Base-by-base conservation (phyloP, 2,888 invertebrate genomes). In the Cephalotes varians region DNA sequence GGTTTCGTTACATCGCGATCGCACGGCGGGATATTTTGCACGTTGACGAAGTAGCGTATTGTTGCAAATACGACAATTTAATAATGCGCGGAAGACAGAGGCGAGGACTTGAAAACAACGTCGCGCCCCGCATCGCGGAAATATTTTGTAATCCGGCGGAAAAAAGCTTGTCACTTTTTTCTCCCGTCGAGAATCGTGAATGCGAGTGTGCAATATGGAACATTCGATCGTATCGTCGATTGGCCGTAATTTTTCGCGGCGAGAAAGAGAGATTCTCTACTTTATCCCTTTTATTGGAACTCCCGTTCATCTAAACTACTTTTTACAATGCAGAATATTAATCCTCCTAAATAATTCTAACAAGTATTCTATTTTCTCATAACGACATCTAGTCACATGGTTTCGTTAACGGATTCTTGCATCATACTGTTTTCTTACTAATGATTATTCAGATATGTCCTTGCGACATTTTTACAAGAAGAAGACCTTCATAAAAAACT, bases 41-140 rank as follows among this genome's bases (percentile, higher is more conserved):
- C 10, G 51, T 51, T 54, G 9, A 37, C 51, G 25, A 54, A 65
- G 28, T 51, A 62, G 15, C 21, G 54, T 9, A 10, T 65, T 76
- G 51, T 76, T 40, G 51, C 51, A 15, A 76, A 65, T 40, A 40
- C 51, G 51, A 65, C 40, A 40, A 40, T 76, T 76, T 65, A 65
- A 76, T 76, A 76, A 76, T 76, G 40, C 40, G 28, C 28, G 51
- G n/a, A 10, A 51, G 37, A 76, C 12, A 51, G 51, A 12, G 37
- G 28, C 51, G 9, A n/a, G 37, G 21, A 18, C 5, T 65, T 51
- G 40, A 76, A 76, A 76, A 76, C 9, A 76, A 64, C 51, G n/a
- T 9, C 9, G 9, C 34, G 25, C 10, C 7, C 18, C 25, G 25
- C 25, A 9, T 25, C 37, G 51, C n/a, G 15, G 28, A 76, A 76